phyloP scores from a whole-genome alignment of 2,888 invertebrate genomes.

The Ophion ellenae region DNA sequence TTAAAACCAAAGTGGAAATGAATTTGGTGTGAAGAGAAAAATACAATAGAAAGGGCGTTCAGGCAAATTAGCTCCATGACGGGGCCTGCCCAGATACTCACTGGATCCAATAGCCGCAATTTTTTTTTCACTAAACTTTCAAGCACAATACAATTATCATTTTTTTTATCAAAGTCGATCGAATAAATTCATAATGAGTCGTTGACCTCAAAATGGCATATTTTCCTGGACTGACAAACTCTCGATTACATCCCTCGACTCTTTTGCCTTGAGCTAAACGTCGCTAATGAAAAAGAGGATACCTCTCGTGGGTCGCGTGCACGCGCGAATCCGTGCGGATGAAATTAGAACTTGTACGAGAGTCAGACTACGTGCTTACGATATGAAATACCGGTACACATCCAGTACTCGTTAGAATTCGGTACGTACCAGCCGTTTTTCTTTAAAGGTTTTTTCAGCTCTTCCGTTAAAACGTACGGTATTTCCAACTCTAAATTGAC shows the following conservation, averaged over 20 bases:
- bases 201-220: not conserved
- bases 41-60: not conserved
- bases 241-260: slow-evolving; percentile 6
- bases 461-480: not conserved
- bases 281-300: slow-evolving; percentile 52
- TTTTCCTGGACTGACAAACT: not conserved
- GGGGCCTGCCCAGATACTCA: not conserved
- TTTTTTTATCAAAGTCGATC: not conserved
- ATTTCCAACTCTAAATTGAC: not conserved
- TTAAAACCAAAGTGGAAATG: not conserved
- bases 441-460: slow-evolving; percentile 1
- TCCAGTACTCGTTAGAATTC: slow-evolving; percentile 22
- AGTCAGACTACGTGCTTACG: slow-evolving; percentile 27
- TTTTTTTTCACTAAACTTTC: not conserved
- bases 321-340: slow-evolving; percentile 51
- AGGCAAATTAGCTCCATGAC: slow-evolving; percentile 1
- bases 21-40: not conserved
- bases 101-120: not conserved
- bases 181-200: not conserved
- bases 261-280: slow-evolving; percentile 39
- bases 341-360: slow-evolving; percentile 54
- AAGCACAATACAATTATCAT: not conserved
- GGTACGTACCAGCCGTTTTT: slow-evolving; percentile 1
- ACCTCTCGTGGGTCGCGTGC: slow-evolving; percentile 15
- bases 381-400: slow-evolving; percentile 15